Conservation (phyloP, 2,797 vertebrate species). For the Sylvilagus floridanus region DNA sequence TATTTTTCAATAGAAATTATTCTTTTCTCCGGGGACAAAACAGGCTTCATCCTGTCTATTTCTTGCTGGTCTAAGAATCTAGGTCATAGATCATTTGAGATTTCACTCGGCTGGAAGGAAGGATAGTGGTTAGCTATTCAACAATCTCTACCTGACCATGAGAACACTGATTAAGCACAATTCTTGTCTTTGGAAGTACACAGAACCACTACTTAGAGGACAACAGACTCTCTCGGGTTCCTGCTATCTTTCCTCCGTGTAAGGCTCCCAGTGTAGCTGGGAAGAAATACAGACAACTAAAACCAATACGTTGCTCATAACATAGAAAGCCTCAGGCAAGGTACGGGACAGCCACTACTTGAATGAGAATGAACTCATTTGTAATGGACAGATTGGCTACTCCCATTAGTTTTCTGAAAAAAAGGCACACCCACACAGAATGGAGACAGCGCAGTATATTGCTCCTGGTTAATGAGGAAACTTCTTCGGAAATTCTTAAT, state of each 20-base stretch:
- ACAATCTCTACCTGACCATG: background rate
- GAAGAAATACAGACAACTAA: slow-evolving; percentile 41
- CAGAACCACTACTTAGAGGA: background rate
- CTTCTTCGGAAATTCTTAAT: slow-evolving; percentile 54
- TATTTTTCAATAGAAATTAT: background rate
- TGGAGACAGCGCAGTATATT: background rate
- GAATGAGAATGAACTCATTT: slow-evolving; percentile 70
- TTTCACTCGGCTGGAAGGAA: background rate
- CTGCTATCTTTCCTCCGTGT: background rate
- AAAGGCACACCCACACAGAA: background rate
- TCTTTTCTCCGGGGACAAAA: background rate
- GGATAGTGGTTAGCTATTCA: background rate
- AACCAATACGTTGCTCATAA: slow-evolving; percentile 60
- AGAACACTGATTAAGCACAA: background rate
- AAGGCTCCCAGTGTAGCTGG: background rate
- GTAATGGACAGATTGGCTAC: slow-evolving; percentile 42
- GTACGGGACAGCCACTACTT: background rate
- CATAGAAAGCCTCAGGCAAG: slow-evolving; percentile 64
- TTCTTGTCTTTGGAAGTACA: background rate
- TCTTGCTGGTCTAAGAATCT: background rate
- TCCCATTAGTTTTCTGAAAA: background rate
- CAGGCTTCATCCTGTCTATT: background rate
- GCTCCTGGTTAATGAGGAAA: slow-evolving; percentile 34
- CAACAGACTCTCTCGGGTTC: background rate
- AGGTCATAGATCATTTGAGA: slow-evolving; percentile 26